Base-by-base conservation (phyloP, 2,888 invertebrate genomes). In the Phymatocera aterrima region DNA sequence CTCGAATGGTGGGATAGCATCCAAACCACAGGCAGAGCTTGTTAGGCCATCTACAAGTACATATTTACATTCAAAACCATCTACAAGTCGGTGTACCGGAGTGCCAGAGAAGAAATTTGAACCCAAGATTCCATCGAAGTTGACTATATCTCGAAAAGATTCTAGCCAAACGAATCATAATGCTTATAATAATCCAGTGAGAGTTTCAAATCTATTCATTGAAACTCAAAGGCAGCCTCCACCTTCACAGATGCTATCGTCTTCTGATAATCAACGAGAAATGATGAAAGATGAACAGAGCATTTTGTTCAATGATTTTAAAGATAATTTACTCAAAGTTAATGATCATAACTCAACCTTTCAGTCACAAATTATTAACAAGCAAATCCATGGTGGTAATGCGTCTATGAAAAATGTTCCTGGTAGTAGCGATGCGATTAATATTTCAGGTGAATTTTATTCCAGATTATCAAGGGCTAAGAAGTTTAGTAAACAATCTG, bases 281-380 rank as follows among this genome's bases (percentile, higher is more conserved):
- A 81, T 84, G 10, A 12, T 61, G 0, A 83, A 80, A 21, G 81
- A 80, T 51, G 81, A 82, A 3, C 75, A 79, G 24, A 77, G 80
- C 4, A 80, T 82, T 68, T 65, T 61, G 31, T 85, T 86, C 43
- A 81, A 83, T 65, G 83, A 85, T 34, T 87, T 87, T 34, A 81
- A 83, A 79, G 82, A 68, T 15, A 81, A 84, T 75, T 70, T 86
- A 8, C 79, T 84, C 31, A 77, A 70, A 0, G 78, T 81, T 21
- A 57, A 77, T 8, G 78, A 83, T 60, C 74, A 82, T 1, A 87
- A 86, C 80, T 87, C 87, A 1, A 87, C 87, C 6, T 85, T 86
- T 79, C 79, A 48, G 6, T 79, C 75, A n/a, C 80, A 78, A 60
- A 46, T 70, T 57, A 60, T 15, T 0, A 57, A 40, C 12, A 75